Evolutionary conservation across 2,113 vertebrate species (phyloP).

Genomic region (Poeciliopsis prolifica): DNA sequence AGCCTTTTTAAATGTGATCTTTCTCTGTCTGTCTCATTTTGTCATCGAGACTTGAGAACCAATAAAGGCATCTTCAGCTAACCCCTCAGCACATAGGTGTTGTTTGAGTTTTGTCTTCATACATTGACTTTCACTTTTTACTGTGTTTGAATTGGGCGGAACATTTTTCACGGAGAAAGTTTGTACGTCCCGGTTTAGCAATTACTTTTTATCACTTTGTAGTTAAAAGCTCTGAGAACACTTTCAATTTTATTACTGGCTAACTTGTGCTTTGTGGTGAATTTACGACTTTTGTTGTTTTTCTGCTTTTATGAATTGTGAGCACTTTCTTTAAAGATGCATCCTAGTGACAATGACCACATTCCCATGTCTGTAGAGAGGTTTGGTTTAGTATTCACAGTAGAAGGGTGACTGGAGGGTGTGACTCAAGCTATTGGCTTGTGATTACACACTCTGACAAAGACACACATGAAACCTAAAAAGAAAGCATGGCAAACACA

Average conservation of each 20-base stretch:
- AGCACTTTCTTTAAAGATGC: constrained; percentile 19
- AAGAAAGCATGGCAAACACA: constrained; percentile 28
- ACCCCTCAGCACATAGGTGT: not conserved
- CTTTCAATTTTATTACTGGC: constrained; percentile 11
- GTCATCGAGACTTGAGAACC: constrained; percentile 4
- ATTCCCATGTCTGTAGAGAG: constrained; percentile 50
- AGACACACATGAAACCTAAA: constrained; percentile 10
- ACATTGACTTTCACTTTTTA: constrained; percentile 18
- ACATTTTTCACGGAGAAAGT: constrained; percentile 12
- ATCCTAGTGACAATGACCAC: constrained; percentile 52
- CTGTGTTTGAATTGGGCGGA: constrained; percentile 8
- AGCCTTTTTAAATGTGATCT: constrained; percentile 34
- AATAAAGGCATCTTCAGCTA: not conserved
- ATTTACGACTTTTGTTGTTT: constrained; percentile 25
- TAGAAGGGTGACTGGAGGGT: constrained; percentile 31
- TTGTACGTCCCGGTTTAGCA: constrained; percentile 9
- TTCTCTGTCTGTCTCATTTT: constrained; percentile 50
- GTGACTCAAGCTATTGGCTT: constrained; percentile 58
- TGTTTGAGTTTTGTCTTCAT: constrained; percentile 23
- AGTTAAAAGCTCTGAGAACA: constrained; percentile 4
- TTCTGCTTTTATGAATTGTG: constrained; percentile 22
- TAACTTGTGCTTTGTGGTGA: not conserved
- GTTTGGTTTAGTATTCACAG: constrained; percentile 40
- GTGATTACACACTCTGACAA: constrained; percentile 6
- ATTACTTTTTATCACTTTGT: constrained; percentile 25